A percentile compares a stretch with the other conserved stretches of the same genome.
phyloP scores from a whole-genome alignment of 2,113 vertebrate species.

The Ochotona princeps region DNA sequence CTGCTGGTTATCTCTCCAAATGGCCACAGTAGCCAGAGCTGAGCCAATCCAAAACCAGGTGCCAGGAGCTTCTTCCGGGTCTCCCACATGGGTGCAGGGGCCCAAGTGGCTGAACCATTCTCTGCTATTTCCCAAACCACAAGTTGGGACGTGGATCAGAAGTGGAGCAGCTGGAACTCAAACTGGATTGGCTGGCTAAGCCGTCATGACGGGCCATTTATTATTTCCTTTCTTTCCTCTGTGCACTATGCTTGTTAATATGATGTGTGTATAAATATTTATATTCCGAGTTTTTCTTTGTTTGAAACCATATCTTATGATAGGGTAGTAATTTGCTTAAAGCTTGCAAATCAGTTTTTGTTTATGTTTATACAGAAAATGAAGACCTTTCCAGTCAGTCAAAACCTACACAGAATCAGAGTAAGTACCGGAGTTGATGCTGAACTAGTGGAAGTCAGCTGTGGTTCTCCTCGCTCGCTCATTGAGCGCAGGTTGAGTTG shows the following conservation, averaged over 20 bases:
- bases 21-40: too few species aligned
- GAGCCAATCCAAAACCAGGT: too few species aligned
- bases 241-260: background rate
- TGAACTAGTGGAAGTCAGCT: background rate
- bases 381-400: conserved; percentile 86
- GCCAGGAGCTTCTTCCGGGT: too few species aligned
- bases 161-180: too few species aligned
- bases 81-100: too few species aligned
- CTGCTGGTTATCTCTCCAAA: too few species aligned
- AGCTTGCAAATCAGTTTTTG: conserved; percentile 67
- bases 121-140: too few species aligned
- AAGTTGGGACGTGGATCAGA: too few species aligned
- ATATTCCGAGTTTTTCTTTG: background rate
- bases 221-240: background rate
- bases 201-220: too few species aligned
- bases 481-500: background rate
- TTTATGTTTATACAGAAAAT: conserved; percentile 83
- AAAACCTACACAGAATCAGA: conserved; percentile 87
- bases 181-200: too few species aligned
- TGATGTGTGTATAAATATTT: background rate
- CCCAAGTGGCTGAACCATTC: too few species aligned
- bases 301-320: background rate
- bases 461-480: background rate
- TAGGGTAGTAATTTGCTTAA: conserved; percentile 56
- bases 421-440: conserved; percentile 80